Conservation (phyloP, 2,113 vertebrate genomes). For the Turdus rufiventris region DNA sequence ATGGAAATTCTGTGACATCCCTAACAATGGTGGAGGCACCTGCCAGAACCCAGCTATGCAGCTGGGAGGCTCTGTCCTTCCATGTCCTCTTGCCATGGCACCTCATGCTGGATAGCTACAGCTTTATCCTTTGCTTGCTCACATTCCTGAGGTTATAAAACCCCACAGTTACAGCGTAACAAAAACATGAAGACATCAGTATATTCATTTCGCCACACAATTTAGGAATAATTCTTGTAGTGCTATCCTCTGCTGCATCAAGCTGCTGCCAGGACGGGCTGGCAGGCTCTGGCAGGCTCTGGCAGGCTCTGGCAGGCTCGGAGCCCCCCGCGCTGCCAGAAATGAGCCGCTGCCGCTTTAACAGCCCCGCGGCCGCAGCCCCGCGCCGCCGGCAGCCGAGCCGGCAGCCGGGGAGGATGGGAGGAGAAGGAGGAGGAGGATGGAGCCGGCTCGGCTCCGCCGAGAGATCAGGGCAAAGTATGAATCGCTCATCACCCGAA, state of each 20-base stretch:
- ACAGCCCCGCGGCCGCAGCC: not conserved
- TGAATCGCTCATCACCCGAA: conserved; percentile 74
- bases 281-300: too few relatives aligned
- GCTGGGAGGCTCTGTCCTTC: not conserved
- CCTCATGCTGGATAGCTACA: not conserved
- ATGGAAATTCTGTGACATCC: not conserved
- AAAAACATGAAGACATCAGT: not conserved
- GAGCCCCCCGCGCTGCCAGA: not conserved
- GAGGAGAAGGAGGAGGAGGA: conserved; percentile 75
- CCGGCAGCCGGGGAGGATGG: conserved; percentile 78
- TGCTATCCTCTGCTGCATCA: not conserved
- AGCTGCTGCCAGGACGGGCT: not conserved
- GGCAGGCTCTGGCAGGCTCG: not conserved
- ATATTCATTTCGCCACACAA: not conserved
- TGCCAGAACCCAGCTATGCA: too few relatives aligned
- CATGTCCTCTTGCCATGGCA: too few relatives aligned
- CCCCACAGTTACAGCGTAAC: fast-evolving
- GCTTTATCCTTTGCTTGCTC: not conserved
- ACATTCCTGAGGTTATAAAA: not conserved
- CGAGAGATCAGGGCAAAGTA: conserved; percentile 83
- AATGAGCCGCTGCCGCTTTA: conserved; percentile 73
- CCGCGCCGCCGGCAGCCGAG: not conserved
- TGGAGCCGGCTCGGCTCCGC: conserved; percentile 89
- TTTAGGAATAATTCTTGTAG: not conserved
- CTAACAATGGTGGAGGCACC: too few relatives aligned